Conservation (phyloP, 2,797 vertebrate genomes). For the Myotis pilosus region DNA sequence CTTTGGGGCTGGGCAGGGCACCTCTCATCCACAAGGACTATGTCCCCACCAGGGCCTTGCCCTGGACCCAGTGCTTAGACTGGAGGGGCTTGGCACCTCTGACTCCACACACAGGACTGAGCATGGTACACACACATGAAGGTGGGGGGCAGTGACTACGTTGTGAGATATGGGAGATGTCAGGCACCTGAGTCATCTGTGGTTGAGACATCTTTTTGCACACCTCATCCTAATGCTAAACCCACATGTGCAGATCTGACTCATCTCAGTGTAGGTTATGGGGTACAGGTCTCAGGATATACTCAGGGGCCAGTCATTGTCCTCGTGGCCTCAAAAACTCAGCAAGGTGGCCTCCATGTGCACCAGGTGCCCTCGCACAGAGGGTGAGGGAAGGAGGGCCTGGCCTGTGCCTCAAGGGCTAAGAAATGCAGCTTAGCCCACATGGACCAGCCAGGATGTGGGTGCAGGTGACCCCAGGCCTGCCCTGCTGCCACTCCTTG, state of each 20-base stretch:
- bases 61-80: too few relatives aligned
- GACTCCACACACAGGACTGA: not conserved
- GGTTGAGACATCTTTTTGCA: not conserved
- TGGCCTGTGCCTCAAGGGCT: not conserved
- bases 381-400: not conserved
- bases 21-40: not conserved
- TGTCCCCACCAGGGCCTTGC: rapidly evolving
- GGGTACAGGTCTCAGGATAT: not conserved
- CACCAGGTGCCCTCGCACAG: not conserved
- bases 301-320: not conserved
- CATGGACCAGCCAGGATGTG: not conserved
- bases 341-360: not conserved
- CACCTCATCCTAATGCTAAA: too few relatives aligned
- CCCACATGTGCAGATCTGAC: rapidly evolving
- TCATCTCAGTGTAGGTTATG: not conserved
- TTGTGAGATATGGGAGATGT: not conserved
- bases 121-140: not conserved
- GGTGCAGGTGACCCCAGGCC: not conserved
- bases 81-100: too few relatives aligned
- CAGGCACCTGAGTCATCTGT: not conserved
- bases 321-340: not conserved
- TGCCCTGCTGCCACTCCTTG: not conserved
- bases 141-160: too few relatives aligned
- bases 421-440: not conserved
- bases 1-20: not conserved